These are phyloP conservation scores for Elachura formosa DNA, from an alignment of 2,113 vertebrate genomes.

Conservation along the genomic window DNA sequence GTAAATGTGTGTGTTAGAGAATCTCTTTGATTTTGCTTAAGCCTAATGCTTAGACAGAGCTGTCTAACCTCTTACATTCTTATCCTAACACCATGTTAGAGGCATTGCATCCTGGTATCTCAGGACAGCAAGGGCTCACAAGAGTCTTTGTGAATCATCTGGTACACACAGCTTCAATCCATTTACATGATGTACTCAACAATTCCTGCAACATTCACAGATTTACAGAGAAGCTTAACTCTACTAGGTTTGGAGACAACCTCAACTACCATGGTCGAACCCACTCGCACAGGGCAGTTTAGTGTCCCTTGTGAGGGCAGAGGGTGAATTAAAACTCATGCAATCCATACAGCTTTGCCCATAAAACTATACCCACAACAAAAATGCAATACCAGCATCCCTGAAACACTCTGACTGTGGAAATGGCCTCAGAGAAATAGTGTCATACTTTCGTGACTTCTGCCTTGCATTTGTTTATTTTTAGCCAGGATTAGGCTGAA, in stretches of 20 bases:
- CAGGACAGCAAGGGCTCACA: neutral
- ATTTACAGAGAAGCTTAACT: neutral
- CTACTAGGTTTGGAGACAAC: neutral
- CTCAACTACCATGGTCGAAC: neutral
- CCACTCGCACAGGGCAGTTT: neutral
- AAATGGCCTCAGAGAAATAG: neutral
- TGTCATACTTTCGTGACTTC: neutral
- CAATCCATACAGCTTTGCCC: neutral
- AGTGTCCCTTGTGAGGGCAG: neutral
- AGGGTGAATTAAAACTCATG: neutral
- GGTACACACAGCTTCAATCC: rapidly evolving
- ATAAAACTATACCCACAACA: neutral
- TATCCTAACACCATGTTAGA: neutral
- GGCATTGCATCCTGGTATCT: neutral
- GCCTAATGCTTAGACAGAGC: neutral
- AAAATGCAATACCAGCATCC: neutral
- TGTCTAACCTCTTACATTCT: neutral
- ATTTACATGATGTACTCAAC: neutral
- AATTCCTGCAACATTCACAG: neutral
- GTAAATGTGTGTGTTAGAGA: neutral
- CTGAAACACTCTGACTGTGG: neutral
- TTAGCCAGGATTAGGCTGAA: neutral
- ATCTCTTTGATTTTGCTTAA: neutral
- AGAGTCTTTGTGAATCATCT: neutral
- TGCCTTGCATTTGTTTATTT: neutral